These are phyloP conservation scores for Suncus etruscus DNA, from an alignment of 2,113 vertebrate genomes.

Conservation along the genomic window DNA sequence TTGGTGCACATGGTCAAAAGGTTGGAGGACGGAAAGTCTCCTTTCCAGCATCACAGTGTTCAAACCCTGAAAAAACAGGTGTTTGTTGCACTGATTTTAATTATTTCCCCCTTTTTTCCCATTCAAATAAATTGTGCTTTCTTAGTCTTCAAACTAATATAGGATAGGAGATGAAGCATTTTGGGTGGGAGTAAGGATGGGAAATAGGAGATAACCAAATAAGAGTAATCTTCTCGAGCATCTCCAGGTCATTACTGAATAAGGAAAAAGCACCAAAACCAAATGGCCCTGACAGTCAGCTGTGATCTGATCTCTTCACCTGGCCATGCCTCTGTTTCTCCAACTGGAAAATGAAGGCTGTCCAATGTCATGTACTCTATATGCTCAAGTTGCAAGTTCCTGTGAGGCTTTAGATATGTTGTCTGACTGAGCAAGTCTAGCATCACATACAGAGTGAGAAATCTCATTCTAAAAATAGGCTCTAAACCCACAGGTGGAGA, in stretches of 20 bases:
- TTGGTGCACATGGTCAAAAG: too few species aligned
- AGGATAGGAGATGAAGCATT: conserved; percentile 8
- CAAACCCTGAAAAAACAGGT: background rate
- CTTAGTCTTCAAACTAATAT: conserved; percentile 9
- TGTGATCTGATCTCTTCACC: background rate
- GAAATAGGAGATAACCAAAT: too few species aligned
- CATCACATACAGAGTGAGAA: conserved; percentile 25
- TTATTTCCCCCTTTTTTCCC: background rate
- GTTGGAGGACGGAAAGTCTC: too few species aligned
- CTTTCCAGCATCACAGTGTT: too few species aligned
- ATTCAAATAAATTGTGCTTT: conserved; percentile 4
- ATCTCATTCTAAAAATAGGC: conserved; percentile 53
- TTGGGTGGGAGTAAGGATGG: too few species aligned
- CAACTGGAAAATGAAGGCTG: background rate
- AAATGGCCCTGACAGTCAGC: background rate
- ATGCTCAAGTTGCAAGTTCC: background rate
- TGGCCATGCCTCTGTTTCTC: background rate
- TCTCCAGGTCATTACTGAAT: background rate
- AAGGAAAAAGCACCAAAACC: background rate
- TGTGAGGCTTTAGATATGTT: conserved; percentile 25
- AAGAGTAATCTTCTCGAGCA: background rate
- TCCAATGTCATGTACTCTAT: conserved; percentile 15
- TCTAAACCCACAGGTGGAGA: conserved; percentile 63
- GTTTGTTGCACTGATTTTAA: background rate
- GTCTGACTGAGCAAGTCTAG: conserved; percentile 52